These are phyloP conservation scores for Sakesphorus luctuosus DNA, from an alignment of 2,113 vertebrate species.

Conservation along the genomic window DNA sequence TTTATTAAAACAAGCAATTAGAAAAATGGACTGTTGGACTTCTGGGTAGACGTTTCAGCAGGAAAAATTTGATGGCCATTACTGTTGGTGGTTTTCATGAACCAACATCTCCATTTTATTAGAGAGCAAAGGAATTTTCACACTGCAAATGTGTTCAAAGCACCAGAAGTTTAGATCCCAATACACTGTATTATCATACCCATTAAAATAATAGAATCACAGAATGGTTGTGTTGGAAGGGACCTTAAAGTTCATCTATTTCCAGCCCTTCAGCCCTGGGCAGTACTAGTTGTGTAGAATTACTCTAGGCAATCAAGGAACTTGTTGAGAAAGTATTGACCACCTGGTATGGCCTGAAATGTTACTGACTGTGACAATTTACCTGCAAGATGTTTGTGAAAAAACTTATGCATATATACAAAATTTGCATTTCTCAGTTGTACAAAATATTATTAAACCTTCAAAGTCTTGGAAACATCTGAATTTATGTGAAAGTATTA, in stretches of 20 bases:
- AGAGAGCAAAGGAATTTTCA: constrained; percentile 26
- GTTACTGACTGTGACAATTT: constrained; percentile 3
- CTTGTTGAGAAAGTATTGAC: neutral
- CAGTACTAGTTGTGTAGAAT: constrained; percentile 28
- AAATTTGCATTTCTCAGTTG: constrained; percentile 44
- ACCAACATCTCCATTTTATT: neutral
- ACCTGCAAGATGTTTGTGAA: constrained; percentile 52
- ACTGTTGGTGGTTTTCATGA: constrained; percentile 31
- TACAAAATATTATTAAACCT: neutral
- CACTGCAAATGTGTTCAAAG: constrained; percentile 1
- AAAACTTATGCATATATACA: constrained; percentile 32
- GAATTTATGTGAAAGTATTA: neutral
- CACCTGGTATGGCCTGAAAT: constrained; percentile 4
- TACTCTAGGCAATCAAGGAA: neutral
- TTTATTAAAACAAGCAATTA: constrained; percentile 44
- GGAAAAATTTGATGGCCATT: constrained; percentile 28
- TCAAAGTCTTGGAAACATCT: constrained; percentile 45
- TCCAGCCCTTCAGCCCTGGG: neutral
- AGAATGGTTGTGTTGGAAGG: neutral
- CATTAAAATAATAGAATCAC: neutral
- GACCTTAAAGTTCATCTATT: neutral
- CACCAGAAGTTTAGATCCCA: constrained; percentile 8
- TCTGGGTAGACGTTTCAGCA: constrained; percentile 55
- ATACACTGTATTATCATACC: neutral
- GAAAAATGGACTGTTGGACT: constrained; percentile 18